Evolutionary conservation across 2,113 vertebrate genomes (phyloP), one percentile per base, ranked within the genome.

Genomic region (Eudorcas thomsonii): DNA sequence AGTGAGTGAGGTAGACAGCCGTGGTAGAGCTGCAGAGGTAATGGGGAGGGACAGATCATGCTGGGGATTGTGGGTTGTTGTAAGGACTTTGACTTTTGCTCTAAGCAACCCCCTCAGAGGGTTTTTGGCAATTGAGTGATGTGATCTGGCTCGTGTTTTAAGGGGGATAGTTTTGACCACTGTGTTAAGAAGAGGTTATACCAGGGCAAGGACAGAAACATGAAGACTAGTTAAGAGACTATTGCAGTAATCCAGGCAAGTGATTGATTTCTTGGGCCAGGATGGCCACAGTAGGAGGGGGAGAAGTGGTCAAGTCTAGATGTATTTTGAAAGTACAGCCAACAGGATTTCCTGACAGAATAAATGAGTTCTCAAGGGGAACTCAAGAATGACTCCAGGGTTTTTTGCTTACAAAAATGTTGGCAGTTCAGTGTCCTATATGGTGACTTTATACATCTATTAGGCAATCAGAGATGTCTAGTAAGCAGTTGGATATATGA

Each of bases 271-370:
- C 15, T 88, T n/a, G 21, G 59, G 52, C 28, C 17, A 45, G 74
- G 39, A 57, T 36, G 45, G 28, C 71, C 5, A 13, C 19, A 33
- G 45, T 82, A 26, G 71, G 45, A 12, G 19, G 6, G 50, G 39
- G 48, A 71, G 48, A 82, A 77, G 1, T 25, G 67, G 21, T 82
- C 81, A 74, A 15, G 14, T 59, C 54, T 88, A 54, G n/a, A 55
- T 80, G 14, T 60, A 23, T 77, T 90, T 90, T 92, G 36, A 64
- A 92, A 97, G 43, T 77, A 93, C 11, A 81, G 67, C 36, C 33
- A 83, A 59, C 14, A 86, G 36, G 39, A 78, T 60, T 93, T 97
- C 54, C 88, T 94, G 64, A 94, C 39, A 96, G 52, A 94, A 52
- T 93, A 50, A 86, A 91, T 55, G 23, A 11, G 5, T 8, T 23